phyloP scores from a whole-genome alignment of 2,113 vertebrate species.

The Nematolebias whitei region DNA sequence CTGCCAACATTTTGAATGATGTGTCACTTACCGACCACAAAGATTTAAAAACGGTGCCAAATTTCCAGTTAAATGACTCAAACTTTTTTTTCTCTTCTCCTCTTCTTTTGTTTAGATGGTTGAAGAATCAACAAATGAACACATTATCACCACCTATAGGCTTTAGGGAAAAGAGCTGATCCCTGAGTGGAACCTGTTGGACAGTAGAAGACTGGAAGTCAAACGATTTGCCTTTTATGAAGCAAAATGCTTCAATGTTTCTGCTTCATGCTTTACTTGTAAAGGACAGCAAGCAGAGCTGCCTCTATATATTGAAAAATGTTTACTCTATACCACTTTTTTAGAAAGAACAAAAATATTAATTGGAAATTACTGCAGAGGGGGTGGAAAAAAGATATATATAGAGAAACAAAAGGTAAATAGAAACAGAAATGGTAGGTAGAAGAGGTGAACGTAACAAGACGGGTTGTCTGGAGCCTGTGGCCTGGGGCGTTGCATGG shows the following conservation, averaged over 20 bases:
- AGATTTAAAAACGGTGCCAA: too few relatives aligned
- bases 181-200: too few relatives aligned
- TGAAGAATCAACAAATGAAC: too few relatives aligned
- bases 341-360: background rate
- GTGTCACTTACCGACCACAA: too few relatives aligned
- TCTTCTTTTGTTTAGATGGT: too few relatives aligned
- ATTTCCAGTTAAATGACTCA: too few relatives aligned
- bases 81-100: too few relatives aligned
- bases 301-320: background rate
- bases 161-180: too few relatives aligned
- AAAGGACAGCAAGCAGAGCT: background rate
- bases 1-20: too few relatives aligned
- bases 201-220: too few relatives aligned
- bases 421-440: constrained; percentile 44
- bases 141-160: too few relatives aligned
- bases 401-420: constrained; percentile 20
- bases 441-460: constrained; percentile 44
- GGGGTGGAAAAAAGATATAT: background rate
- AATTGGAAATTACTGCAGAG: constrained; percentile 20
- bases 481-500: constrained; percentile 57
- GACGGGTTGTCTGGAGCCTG: constrained; percentile 52
- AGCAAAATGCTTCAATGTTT: too few relatives aligned
- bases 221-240: background rate
- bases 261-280: background rate
- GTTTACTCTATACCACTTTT: constrained; percentile 7